Percentiles rank a stretch among this genome's conserved stretches.
Evolutionary conservation across 2,888 invertebrate species (phyloP).

Genomic region (Stegophylla sp.): DNA sequence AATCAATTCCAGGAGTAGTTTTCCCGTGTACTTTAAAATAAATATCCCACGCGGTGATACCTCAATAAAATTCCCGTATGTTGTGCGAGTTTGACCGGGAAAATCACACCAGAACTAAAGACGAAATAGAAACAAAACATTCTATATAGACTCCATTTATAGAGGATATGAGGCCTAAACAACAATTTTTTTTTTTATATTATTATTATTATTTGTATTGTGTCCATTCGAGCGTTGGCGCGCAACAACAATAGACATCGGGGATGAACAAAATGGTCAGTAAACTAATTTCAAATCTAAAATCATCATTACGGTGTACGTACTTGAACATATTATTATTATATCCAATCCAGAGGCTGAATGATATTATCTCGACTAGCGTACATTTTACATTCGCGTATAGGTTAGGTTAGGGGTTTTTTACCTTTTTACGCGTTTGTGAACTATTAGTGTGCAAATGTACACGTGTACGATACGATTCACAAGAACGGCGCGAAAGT

Average conservation of each 20-base stretch:
- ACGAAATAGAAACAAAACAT: too few relatives aligned
- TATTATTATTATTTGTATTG: background rate
- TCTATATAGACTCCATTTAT: too few relatives aligned
- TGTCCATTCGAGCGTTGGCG: background rate
- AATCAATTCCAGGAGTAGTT: too few relatives aligned
- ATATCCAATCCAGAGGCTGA: background rate
- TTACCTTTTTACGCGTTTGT: slow-evolving; percentile 6
- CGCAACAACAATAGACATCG: slow-evolving; percentile 17
- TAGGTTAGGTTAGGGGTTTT: too few relatives aligned
- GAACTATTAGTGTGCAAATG: too few relatives aligned
- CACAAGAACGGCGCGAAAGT: background rate
- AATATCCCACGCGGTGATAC: too few relatives aligned
- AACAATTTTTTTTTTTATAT: too few relatives aligned
- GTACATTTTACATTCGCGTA: background rate
- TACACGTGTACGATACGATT: background rate
- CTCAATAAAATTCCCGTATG: too few relatives aligned
- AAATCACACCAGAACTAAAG: too few relatives aligned
- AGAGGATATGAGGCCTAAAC: too few relatives aligned
- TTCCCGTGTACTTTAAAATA: too few relatives aligned
- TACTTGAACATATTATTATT: background rate
- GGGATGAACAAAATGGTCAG: background rate
- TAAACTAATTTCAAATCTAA: slow-evolving; percentile 5
- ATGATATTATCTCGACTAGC: background rate
- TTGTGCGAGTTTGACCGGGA: too few relatives aligned
- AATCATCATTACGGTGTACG: background rate